A percentile compares a stretch with the other conserved stretches of the same genome.
Conservation (phyloP, 2,113 vertebrate species). For the Centropristis striata region DNA sequence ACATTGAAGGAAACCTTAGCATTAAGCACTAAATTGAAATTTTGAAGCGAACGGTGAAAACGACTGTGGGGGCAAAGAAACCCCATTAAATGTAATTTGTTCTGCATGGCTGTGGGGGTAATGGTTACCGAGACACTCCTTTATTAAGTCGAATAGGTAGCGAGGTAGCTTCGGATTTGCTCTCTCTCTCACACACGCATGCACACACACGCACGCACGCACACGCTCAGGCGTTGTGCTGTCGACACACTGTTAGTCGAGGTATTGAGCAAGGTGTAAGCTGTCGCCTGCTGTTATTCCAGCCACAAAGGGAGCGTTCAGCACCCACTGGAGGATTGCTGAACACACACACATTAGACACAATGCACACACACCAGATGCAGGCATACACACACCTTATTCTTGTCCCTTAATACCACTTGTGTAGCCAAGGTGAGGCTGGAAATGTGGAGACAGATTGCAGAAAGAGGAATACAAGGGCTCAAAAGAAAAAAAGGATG, state of each 20-base stretch:
- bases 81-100: conserved; percentile 99
- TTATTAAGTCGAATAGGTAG: conserved; percentile 93
- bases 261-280: conserved; percentile 74
- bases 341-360: conserved; percentile 40
- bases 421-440: conserved; percentile 9
- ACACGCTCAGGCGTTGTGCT: conserved; percentile 22
- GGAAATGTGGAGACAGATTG: background rate
- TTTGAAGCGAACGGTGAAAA: conserved; percentile 94
- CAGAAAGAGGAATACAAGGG: background rate
- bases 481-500: background rate
- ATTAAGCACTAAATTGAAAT: conserved; percentile 96
- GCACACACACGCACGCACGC: conserved; percentile 26
- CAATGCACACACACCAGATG: conserved; percentile 14
- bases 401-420: conserved; percentile 8
- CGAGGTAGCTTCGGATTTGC: conserved; percentile 65
- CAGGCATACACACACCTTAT: conserved; percentile 1
- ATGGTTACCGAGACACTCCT: conserved; percentile 91
- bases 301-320: conserved; percentile 88
- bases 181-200: conserved; percentile 36
- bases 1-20: conserved; percentile 90
- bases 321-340: conserved; percentile 78
- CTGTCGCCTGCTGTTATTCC: conserved; percentile 69
- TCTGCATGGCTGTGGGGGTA: conserved; percentile 95
- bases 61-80: conserved; percentile 91
- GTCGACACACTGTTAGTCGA: conserved; percentile 57